phyloP scores from a whole-genome alignment of 2,797 vertebrate genomes.

The Cygnus olor region DNA sequence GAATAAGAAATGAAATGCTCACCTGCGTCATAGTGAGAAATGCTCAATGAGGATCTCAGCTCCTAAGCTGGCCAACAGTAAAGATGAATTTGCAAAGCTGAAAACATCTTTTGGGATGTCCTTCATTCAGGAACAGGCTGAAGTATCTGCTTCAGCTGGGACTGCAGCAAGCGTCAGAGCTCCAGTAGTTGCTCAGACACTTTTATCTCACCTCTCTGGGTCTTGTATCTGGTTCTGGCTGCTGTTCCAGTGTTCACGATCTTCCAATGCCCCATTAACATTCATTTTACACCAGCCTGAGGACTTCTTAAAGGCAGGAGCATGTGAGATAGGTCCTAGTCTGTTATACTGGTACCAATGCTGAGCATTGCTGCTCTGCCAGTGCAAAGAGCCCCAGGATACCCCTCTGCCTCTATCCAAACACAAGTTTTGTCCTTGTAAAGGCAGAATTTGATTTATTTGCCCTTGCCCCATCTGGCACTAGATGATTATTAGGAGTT shows the following conservation, averaged over 20 bases:
- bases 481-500: neutral
- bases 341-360: neutral
- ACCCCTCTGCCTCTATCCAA: neutral
- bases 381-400: neutral
- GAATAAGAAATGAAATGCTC: neutral
- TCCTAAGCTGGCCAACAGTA: neutral
- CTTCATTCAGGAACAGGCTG: neutral
- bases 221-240: neutral
- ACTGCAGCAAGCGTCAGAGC: rapidly evolving
- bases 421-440: too few relatives aligned
- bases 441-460: neutral
- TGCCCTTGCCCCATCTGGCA: neutral
- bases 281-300: neutral
- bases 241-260: neutral
- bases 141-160: neutral
- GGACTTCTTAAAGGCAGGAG: neutral
- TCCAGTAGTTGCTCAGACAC: neutral
- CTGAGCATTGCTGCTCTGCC: neutral
- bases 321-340: neutral
- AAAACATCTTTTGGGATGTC: neutral
- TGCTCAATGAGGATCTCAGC: neutral
- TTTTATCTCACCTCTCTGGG: neutral
- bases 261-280: neutral
- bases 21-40: neutral
- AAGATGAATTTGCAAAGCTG: neutral